Base-by-base conservation (phyloP, 1,140 invertebrate genomes). In the Prorops nasuta region DNA sequence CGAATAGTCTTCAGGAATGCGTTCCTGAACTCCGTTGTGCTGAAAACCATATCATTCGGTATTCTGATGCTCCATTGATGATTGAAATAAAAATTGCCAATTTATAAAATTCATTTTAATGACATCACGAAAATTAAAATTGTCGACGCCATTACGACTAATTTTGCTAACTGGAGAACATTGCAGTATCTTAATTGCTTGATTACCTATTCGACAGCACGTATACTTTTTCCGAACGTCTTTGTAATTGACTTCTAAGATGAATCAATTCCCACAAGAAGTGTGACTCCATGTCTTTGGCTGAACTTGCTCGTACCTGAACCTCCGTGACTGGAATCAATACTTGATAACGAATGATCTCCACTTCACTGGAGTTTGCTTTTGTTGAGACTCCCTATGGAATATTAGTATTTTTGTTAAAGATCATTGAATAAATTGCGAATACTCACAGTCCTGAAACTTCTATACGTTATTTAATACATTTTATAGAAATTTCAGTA, bases 261-360 rank as follows among this genome's bases (percentile, higher is more conserved):
- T 98, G 94, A 58, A 98, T 94, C 43, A 98, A 83, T 76, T 98
- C 95, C 95, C 95, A 98, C 38, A 96, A 82, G 81, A 94, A 96
- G 78, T 96, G 92, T 24, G 88, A 90, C 63, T 96, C 93, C 85
- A 93, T 92, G 67, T 96, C 92, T 68, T 93, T 92, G 36, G 91
- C 89, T 1, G 90, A 92, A 16, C 89, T 91, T 4, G 91, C 90
- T 43, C 94, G 82, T 32, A 98, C 95, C 81, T 98, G 95, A 10
- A 98, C 94, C 81, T 98, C 94, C 6, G 92, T 94, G 12, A 98
- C 94, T 2, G 95, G 95, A 63, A 98, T 97, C 24, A 97, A 76
- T 38, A 94, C 92, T 80, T 97, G 94, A 76, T 96, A 96, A 44
- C 94, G 83, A 64, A 96, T 96, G 58, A 97, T 95, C 81, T 97